These are phyloP conservation scores for Sphinx pinastri DNA, from an alignment of 2,888 invertebrate species.

Conservation along the genomic window DNA sequence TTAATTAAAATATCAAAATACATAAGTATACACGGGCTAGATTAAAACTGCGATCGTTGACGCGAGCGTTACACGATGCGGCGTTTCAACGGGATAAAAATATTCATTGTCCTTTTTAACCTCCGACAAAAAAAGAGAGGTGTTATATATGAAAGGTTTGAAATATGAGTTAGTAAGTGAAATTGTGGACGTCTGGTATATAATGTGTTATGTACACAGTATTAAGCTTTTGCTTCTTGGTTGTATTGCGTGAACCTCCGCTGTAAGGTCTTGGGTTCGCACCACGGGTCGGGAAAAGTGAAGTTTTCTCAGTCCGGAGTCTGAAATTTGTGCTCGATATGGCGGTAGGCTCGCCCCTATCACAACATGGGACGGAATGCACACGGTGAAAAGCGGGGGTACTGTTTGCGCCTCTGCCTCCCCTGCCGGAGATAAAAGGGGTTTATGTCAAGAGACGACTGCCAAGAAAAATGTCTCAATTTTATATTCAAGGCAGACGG, in stretches of 20 bases:
- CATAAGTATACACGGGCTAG: constrained; percentile 38
- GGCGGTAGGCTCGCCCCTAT: too few relatives aligned
- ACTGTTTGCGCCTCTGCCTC: too few relatives aligned
- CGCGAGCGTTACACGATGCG: constrained; percentile 29
- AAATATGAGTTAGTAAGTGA: not conserved
- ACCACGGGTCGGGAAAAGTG: not conserved
- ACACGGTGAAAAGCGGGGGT: too few relatives aligned
- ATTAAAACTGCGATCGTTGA: constrained; percentile 46
- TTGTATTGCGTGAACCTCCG: too few relatives aligned
- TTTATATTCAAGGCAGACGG: too few relatives aligned
- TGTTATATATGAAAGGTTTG: not conserved
- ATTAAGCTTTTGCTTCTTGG: too few relatives aligned
- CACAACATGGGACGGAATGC: too few relatives aligned
- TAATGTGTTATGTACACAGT: too few relatives aligned
- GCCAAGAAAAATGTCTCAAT: too few relatives aligned
- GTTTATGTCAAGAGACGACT: too few relatives aligned
- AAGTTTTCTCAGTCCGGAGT: not conserved
- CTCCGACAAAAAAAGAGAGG: not conserved
- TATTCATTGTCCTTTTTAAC: constrained; percentile 20
- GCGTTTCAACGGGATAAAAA: not conserved
- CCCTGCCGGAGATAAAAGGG: too few relatives aligned
- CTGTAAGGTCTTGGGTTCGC: not conserved
- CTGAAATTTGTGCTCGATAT: too few relatives aligned
- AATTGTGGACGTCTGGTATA: not conserved
- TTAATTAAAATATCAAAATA: constrained; percentile 40